Evolutionary conservation across 1,140 invertebrate genomes (phyloP), one percentile per base, ranked within the genome.

Genomic region (Lutraria rhynchaena): DNA sequence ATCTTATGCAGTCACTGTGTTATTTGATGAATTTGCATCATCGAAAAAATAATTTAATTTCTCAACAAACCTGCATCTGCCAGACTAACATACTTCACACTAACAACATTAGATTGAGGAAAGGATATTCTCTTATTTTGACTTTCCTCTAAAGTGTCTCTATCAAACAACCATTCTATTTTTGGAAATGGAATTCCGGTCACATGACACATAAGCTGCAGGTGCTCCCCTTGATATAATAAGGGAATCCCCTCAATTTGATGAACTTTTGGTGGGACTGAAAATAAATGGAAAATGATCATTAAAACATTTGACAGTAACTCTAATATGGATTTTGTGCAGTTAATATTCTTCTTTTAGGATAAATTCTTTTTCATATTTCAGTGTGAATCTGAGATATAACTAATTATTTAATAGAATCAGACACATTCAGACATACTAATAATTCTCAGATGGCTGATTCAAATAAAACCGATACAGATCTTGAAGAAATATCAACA

Each of bases 261-360:
- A 4, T 61, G n/a, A 17, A 81, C 78, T n/a, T 55, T 81, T 35
- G 78, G 78, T n/a, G 78, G 69, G 37, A 81, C 78, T 81, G 44
- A 31, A 74, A 60, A 9, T 44, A n/a, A n/a, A n/a, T n/a, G n/a
- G n/a, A n/a, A n/a, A n/a, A n/a, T n/a, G n/a, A n/a, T n/a, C n/a
- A n/a, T n/a, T 24, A 60, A 44, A 35, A 37, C 55, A 31, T 13
- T 51, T 49, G n/a, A 67, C n/a, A 9, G 19, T 49, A 49, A 19
- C 44, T 49, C 11, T 49, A 11, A 49, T 49, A n/a, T n/a, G n/a
- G n/a, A n/a, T n/a, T n/a, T n/a, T n/a, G n/a, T n/a, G n/a, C n/a
- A n/a, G n/a, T n/a, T n/a, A n/a, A n/a, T n/a, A n/a, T n/a, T n/a
- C n/a, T n/a, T n/a, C n/a, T n/a, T n/a, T n/a, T n/a, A n/a, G n/a